Evolutionary conservation across 2,888 invertebrate species (phyloP), one percentile per base, ranked within the genome.

Genomic region (Druceiella hillmani): DNA sequence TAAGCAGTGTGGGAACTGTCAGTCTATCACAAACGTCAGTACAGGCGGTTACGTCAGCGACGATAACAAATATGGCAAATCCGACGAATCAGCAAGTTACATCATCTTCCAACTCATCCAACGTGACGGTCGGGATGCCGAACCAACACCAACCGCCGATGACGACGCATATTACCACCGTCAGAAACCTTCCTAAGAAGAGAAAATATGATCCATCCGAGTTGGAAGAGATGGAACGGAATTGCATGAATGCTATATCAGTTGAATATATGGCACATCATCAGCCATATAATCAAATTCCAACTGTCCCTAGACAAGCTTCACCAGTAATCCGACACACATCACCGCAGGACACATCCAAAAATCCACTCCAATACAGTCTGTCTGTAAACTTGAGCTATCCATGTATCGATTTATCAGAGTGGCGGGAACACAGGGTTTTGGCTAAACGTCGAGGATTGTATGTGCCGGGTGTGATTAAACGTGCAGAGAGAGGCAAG

Each of bases 361-460:
- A 77, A 44, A n/a, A n/a, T n/a, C n/a, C n/a, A n/a, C n/a, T n/a
- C n/a, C 51, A 57, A 2, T 66, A 58, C 48, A 55, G 62, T 16
- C 58, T 57, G 47, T n/a, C n/a, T n/a, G n/a, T n/a, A n/a, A n/a
- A n/a, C n/a, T n/a, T n/a, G n/a, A n/a, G n/a, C n/a, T 80, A 78
- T 55, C 78, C 79, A 9, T 70, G 74, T 52, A 78, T 95, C 48
- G 91, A 95, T 69, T 75, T 95, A 51, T 84, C 83, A 54, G 94
- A 95, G 66, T 97, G 95, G 95, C 81, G 83, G 51, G 88, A 90
- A 56, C 92, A 93, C 60, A 75, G 94, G 52, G 90, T 95, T 42
- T 71, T 97, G 52, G 95, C 94, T 26, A 88, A 87, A 59, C 81
- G 83, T 56, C 81, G 85, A 47, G 81, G 81, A 43, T 75, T 83